Evolutionary conservation across 92 coral and sea anemone species (phyloP), one percentile per base, ranked within the genome.

Genomic region (Porites cylindrica): DNA sequence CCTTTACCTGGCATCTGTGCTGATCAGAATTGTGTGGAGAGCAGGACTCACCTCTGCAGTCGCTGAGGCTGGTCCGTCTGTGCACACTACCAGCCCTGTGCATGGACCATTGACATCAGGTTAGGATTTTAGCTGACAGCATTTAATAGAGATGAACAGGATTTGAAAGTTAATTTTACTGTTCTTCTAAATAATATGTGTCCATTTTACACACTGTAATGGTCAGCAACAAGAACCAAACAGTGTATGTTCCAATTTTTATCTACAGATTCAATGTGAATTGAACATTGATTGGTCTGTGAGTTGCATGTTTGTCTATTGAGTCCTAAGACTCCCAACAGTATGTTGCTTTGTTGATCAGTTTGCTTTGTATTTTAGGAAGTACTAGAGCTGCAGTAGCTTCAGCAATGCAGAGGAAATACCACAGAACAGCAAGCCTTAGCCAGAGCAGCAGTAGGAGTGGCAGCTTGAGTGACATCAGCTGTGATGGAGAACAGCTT

Each of bases 381-480:
- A 92, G 90, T 43, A 85, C 98, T 62, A 92, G 95, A 13, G 99
- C 98, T 11, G 98, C 93, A 32, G 97, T 97, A 12, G 93, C 99
- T 0, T 98, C 99, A 8, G 98, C 98, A 7, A 89, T 97, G 88
- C 96, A 93, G 87, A 86, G 93, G 85, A 95, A 97, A 56, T 93
- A 93, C 71, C 73, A 93, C 66, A 97, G 91, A 19, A 94, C 96
- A 19, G 93, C 92, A 51, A 95, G 99, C 66, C 88, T 96, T 83
- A 96, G 99, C 83, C 98, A 90, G 50, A 96, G 99, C 47, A 95
- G 97, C 81, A 94, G 95, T 66, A 90, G 98, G 16, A 97, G 98
- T 64, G 96, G 95, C 20, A 95, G 96, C 54, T 69, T 97, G 56
- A 97, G 99, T 86, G 98, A 97, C 83, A 91, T 90, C 66, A 97